phyloP scores from a whole-genome alignment of 1,140 invertebrate species.

The Zaprionus camerounensis region DNA sequence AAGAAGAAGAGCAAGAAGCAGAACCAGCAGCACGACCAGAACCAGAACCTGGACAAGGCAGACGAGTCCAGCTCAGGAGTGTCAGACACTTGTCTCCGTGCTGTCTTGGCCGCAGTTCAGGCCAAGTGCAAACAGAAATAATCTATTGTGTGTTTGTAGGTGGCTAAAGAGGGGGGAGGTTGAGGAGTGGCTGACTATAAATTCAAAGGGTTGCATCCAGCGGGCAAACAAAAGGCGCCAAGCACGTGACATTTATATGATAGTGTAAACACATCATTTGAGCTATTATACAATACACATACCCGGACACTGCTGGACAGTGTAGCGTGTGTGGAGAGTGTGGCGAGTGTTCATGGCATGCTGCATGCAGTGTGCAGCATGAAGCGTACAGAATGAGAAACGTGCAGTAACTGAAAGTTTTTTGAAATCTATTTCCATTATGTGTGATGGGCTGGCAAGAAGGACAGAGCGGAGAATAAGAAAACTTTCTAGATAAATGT shows the following conservation, averaged over 20 bases:
- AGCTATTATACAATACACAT: conserved; percentile 77
- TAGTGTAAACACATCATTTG: conserved; percentile 83
- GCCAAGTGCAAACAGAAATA: conserved; percentile 56
- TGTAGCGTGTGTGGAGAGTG: neutral
- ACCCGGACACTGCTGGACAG: conserved; percentile 11
- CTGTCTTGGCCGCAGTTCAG: conserved; percentile 21
- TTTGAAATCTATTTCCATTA: conserved; percentile 78
- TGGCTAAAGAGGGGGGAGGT: too few relatives aligned
- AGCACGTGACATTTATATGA: conserved; percentile 82
- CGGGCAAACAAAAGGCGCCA: conserved; percentile 71
- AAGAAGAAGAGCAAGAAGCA: neutral
- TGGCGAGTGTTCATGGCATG: conserved; percentile 4
- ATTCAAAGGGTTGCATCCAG: conserved; percentile 63
- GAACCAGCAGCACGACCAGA: too few relatives aligned
- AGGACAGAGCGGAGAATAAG: conserved; percentile 56
- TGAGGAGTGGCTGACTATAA: conserved; percentile 43
- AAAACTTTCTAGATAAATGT: conserved; percentile 81
- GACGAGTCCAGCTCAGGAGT: neutral
- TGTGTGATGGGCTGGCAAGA: conserved; percentile 60
- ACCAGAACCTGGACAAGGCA: neutral
- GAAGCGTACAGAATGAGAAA: neutral
- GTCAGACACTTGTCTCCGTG: conserved; percentile 1
- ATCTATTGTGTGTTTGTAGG: conserved; percentile 51
- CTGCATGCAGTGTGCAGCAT: conserved; percentile 14
- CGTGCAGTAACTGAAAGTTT: conserved; percentile 66